phyloP scores from a whole-genome alignment of 1,140 invertebrate species.

The Pogonus chalceus region DNA sequence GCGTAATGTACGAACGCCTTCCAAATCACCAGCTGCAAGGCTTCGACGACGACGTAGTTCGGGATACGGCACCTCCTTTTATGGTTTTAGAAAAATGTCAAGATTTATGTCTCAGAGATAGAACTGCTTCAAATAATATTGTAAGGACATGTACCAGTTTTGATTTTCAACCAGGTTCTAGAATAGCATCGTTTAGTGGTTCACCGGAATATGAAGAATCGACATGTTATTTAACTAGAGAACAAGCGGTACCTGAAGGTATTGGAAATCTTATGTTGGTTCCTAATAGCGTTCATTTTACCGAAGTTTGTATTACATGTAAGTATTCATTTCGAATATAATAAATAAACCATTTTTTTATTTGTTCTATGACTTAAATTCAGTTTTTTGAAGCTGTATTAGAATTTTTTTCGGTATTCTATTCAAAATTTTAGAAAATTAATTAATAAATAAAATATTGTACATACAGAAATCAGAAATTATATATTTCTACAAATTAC shows the following conservation, averaged over 20 bases:
- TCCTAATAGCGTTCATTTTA: constrained; percentile 78
- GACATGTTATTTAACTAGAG: constrained; percentile 75
- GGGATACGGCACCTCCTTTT: constrained; percentile 71
- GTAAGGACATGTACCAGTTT: constrained; percentile 74
- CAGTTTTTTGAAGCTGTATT: no score
- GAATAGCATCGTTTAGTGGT: constrained; percentile 69
- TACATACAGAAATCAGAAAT: no score
- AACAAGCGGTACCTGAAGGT: constrained; percentile 74
- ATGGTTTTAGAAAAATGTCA: constrained; percentile 74
- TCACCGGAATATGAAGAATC: constrained; percentile 81
- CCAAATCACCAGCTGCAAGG: constrained; percentile 81
- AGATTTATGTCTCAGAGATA: constrained; percentile 72
- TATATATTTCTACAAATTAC: no score
- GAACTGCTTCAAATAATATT: constrained; percentile 67
- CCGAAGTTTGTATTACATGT: constrained; percentile 83
- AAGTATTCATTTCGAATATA: no score
- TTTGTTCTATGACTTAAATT: no score
- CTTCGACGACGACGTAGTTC: constrained; percentile 77
- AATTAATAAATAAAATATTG: no score
- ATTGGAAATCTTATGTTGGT: constrained; percentile 75
- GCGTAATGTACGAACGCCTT: constrained; percentile 78
- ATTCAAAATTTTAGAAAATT: no score
- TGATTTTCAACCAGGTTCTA: constrained; percentile 79
- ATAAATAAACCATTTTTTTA: no score
- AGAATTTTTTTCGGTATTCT: no score